These are phyloP conservation scores for Gadus macrocephalus DNA, from an alignment of 2,113 vertebrate genomes.

Conservation along the genomic window DNA sequence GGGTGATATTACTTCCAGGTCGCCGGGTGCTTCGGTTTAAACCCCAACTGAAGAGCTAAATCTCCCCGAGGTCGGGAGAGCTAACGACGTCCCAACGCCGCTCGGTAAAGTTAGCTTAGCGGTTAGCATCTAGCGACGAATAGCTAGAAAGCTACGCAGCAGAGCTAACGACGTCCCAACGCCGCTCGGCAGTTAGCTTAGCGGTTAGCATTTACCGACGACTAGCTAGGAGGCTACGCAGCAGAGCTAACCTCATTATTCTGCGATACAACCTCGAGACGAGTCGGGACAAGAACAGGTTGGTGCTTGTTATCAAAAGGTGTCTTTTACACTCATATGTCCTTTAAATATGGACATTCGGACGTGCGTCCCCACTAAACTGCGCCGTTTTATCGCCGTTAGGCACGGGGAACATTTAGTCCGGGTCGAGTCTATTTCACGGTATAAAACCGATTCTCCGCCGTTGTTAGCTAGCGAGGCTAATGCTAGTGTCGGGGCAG, in stretches of 20 bases:
- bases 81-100: slow-evolving; percentile 1
- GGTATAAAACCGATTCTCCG: slow-evolving; percentile 10
- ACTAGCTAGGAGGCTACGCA: slow-evolving; percentile 14
- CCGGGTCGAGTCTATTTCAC: slow-evolving; percentile 1
- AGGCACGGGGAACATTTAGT: slow-evolving; percentile 1
- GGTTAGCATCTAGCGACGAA: neutral
- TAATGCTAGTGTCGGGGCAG: neutral
- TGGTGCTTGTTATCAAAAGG: slow-evolving; percentile 46
- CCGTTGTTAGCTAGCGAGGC: slow-evolving; percentile 46
- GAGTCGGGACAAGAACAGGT: slow-evolving; percentile 80
- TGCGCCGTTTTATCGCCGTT: neutral
- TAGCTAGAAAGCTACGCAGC: slow-evolving; percentile 31
- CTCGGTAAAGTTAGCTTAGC: neutral
- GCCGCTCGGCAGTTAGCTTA: neutral
- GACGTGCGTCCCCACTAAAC: no score
- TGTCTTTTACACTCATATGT: no score
- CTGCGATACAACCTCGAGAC: slow-evolving; percentile 77
- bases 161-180: neutral
- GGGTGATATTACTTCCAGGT: no score
- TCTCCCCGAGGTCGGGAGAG: slow-evolving; percentile 16
- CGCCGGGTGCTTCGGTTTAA: slow-evolving; percentile 11
- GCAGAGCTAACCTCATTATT: slow-evolving; percentile 64
- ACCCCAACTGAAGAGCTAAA: slow-evolving; percentile 14
- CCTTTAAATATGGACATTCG: no score
- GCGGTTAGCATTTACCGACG: slow-evolving; percentile 3